Evolutionary conservation across 2,888 invertebrate species (phyloP).

Genomic region (Melangyna quadrimaculata): DNA sequence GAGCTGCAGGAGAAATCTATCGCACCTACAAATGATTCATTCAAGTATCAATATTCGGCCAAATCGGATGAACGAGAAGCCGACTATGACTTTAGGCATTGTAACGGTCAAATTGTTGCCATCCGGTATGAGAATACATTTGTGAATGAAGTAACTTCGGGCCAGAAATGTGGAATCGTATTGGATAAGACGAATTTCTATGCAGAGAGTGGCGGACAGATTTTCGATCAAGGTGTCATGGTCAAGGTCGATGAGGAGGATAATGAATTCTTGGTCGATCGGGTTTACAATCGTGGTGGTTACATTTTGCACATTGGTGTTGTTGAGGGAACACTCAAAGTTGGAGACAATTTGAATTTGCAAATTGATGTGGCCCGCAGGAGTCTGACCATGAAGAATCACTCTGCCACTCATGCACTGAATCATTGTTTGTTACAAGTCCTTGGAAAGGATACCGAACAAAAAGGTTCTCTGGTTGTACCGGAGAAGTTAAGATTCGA

Average conservation of each 20-base stretch:
- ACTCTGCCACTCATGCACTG: constrained; percentile 97
- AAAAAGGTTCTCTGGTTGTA: constrained; percentile 97
- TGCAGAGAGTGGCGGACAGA: constrained; percentile 99
- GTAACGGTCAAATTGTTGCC: constrained; percentile 90
- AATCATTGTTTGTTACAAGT: constrained; percentile 96
- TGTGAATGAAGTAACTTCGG: constrained; percentile 90
- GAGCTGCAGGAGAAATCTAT: constrained; percentile 91
- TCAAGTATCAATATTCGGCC: constrained; percentile 94
- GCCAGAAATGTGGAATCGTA: constrained; percentile 95
- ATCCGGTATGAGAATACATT: constrained; percentile 91
- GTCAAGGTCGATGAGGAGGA: constrained; percentile 91
- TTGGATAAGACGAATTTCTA: constrained; percentile 97
- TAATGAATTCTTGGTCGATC: constrained; percentile 94
- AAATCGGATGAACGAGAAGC: constrained; percentile 85
- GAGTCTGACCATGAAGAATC: constrained; percentile 98
- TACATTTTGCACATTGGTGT: constrained; percentile 96
- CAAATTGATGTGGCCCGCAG: constrained; percentile 93
- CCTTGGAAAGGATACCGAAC: constrained; percentile 94
- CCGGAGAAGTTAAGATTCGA: constrained; percentile 98
- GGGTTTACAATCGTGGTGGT: constrained; percentile 97
- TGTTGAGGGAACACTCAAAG: constrained; percentile 90
- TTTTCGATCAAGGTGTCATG: constrained; percentile 96
- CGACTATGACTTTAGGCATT: constrained; percentile 88
- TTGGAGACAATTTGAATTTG: constrained; percentile 92
- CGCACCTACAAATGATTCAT: constrained; percentile 92